These are phyloP conservation scores for Hydrochoerus hydrochaeris DNA, from an alignment of 2,113 vertebrate species.

Conservation along the genomic window DNA sequence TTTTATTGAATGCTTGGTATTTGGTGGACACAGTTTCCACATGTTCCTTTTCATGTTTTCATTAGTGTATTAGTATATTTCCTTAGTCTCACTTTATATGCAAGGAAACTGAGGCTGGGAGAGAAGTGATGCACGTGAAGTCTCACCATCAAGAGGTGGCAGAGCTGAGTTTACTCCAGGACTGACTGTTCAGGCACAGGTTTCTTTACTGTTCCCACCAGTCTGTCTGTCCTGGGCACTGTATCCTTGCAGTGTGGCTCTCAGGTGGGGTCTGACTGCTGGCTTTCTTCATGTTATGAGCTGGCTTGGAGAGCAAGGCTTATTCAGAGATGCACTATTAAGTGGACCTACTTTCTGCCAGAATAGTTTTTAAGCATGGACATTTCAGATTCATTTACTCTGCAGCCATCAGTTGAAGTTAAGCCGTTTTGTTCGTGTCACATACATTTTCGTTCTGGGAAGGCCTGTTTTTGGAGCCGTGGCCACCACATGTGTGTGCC, in stretches of 20 bases:
- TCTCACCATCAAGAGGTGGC: neutral
- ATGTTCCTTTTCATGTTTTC: neutral
- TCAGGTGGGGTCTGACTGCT: slow-evolving; percentile 43
- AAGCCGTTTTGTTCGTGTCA: neutral
- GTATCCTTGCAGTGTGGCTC: slow-evolving; percentile 22
- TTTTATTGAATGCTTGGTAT: neutral
- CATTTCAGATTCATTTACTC: slow-evolving; percentile 55
- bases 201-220: fast-evolving
- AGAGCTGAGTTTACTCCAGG: fast-evolving
- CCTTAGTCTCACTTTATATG: neutral
- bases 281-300: slow-evolving; percentile 21
- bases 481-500: slow-evolving; percentile 34
- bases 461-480: slow-evolving; percentile 59
- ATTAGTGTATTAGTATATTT: neutral
- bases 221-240: neutral
- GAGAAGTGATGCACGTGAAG: neutral
- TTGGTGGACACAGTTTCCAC: neutral
- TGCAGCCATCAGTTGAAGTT: slow-evolving; percentile 31
- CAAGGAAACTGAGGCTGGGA: neutral
- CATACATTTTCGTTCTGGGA: slow-evolving; percentile 48
- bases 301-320: slow-evolving; percentile 14
- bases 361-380: slow-evolving; percentile 41
- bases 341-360: neutral
- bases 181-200: neutral
- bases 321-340: neutral